phyloP scores from a whole-genome alignment of 2,113 vertebrate species.

The Helogale parvula region DNA sequence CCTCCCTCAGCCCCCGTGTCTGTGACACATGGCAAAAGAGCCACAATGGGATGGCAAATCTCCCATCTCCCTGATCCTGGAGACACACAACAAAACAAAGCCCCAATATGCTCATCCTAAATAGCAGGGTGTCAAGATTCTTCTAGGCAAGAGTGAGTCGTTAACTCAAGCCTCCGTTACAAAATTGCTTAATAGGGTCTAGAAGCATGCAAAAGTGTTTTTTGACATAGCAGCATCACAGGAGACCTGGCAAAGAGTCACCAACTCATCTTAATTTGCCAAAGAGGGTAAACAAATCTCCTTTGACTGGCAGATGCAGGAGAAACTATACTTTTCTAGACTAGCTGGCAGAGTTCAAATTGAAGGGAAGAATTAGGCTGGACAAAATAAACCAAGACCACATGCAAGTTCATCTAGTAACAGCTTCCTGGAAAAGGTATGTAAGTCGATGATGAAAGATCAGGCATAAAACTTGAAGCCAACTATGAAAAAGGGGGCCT shows the following conservation, averaged over 20 bases:
- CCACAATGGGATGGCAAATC: neutral
- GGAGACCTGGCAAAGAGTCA: conserved; percentile 11
- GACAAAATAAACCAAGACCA: conserved; percentile 37
- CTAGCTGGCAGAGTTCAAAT: conserved; percentile 32
- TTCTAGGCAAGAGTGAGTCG: conserved; percentile 30
- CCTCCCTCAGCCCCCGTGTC: neutral
- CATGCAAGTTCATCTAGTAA: neutral
- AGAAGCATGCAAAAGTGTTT: conserved; percentile 65
- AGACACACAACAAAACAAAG: conserved; percentile 56
- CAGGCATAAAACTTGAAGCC: neutral
- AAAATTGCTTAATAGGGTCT: conserved; percentile 55
- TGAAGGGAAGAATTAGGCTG: neutral
- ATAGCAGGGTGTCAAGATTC: conserved; percentile 55
- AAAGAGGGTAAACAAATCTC: conserved; percentile 71
- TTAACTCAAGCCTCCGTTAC: conserved; percentile 42
- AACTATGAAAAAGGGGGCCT: neutral
- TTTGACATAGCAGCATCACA: conserved; percentile 30
- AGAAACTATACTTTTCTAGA: conserved; percentile 74
- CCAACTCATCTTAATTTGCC: conserved; percentile 57
- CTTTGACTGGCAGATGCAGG: conserved; percentile 64
- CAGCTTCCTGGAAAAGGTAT: neutral
- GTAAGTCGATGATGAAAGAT: neutral
- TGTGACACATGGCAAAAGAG: neutral
- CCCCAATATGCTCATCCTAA: neutral
- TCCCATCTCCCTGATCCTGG: neutral